Evolutionary conservation across 2,888 invertebrate species (phyloP).

Genomic region (Agrochola macilenta): DNA sequence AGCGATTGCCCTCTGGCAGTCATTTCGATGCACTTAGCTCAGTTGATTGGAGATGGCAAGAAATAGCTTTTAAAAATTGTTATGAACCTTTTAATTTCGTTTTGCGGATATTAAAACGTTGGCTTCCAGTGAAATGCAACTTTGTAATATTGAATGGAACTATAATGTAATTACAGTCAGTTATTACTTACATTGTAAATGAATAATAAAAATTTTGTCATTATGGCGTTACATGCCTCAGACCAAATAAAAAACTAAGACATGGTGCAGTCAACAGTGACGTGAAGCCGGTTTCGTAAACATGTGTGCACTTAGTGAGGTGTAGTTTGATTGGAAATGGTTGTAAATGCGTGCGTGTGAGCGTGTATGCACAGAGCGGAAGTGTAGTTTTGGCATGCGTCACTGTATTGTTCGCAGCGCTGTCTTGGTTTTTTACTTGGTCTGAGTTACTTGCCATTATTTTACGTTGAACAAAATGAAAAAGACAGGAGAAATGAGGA

Average conservation of each 20-base stretch:
- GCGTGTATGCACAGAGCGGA: no score
- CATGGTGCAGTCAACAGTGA: no score
- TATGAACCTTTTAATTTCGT: slow-evolving; percentile 36
- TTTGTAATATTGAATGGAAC: slow-evolving; percentile 14
- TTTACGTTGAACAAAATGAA: not conserved
- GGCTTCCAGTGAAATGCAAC: not conserved
- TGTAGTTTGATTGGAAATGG: no score
- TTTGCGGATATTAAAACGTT: slow-evolving; percentile 38
- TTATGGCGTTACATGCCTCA: no score
- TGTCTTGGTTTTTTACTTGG: no score
- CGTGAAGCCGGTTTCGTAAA: no score
- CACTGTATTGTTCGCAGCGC: no score
- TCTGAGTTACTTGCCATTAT: not conserved
- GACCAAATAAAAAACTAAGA: no score
- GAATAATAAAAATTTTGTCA: not conserved
- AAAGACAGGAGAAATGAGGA: not conserved
- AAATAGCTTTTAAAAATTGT: slow-evolving; percentile 38
- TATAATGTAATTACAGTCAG: not conserved
- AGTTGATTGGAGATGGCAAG: slow-evolving; percentile 36
- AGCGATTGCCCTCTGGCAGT: slow-evolving; percentile 37
- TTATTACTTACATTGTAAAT: not conserved
- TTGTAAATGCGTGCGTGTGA: no score
- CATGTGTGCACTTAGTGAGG: no score
- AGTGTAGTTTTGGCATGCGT: no score
- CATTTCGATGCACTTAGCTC: slow-evolving; percentile 38